These are phyloP conservation scores for Hypomesus transpacificus DNA, from an alignment of 2,113 vertebrate genomes.

Conservation along the genomic window DNA sequence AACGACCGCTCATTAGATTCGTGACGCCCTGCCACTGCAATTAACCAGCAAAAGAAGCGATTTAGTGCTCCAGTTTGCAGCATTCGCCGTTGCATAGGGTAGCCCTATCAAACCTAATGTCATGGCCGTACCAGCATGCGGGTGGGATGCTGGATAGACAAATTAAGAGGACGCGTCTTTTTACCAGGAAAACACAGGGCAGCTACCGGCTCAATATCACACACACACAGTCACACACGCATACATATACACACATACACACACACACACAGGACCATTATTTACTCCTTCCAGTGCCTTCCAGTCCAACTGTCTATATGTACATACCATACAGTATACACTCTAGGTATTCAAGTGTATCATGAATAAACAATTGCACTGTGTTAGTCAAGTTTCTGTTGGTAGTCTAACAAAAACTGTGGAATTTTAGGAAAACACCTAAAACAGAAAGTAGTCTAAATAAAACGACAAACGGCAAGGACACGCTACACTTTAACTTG, in stretches of 20 bases:
- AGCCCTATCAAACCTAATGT: constrained; percentile 48
- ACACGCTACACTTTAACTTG: constrained; percentile 47
- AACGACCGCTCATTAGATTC: constrained; percentile 75
- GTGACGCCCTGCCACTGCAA: constrained; percentile 76
- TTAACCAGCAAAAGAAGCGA: constrained; percentile 61
- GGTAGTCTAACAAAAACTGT: not conserved
- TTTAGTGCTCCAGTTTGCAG: constrained; percentile 67
- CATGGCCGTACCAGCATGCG: constrained; percentile 32
- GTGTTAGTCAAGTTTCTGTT: no score
- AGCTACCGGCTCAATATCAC: not conserved
- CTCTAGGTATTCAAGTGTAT: no score
- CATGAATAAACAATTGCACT: no score
- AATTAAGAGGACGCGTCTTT: constrained; percentile 1
- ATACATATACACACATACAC: not conserved
- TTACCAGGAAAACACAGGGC: no score
- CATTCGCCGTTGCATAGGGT: constrained; percentile 59
- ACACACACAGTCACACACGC: not conserved
- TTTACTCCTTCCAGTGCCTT: not conserved
- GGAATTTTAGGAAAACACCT: constrained; percentile 11
- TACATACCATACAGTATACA: no score
- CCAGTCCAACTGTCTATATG: not conserved
- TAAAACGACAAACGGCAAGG: constrained; percentile 48
- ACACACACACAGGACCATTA: not conserved
- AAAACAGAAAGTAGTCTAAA: constrained; percentile 18
- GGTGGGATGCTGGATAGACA: constrained; percentile 17